Evolutionary conservation across 2,888 invertebrate species (phyloP), one percentile per base, ranked within the genome.

Genomic region (Doris montereyensis): DNA sequence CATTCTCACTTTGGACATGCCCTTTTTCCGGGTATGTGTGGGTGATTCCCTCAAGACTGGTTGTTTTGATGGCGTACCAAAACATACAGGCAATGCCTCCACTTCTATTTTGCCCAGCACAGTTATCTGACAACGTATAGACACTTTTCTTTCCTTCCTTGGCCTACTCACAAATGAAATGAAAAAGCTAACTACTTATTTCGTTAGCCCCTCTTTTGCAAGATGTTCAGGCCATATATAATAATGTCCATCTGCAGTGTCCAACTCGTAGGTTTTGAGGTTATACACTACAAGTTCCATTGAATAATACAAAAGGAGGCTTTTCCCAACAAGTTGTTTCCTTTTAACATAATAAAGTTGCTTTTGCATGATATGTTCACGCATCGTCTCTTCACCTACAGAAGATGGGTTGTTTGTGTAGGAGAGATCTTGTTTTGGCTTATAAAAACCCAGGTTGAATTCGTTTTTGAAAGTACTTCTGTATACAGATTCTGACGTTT

Each of bases 21-120:
- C 67, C 67, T 28, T 67, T 67, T 30, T 67, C 67, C 67, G 28
- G 26, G 30, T 24, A 67, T 24, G 67, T 67, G 67, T 67, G 67
- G 30, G 67, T 67, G 26, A 67, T 67, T 26, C 28, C 67, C 30
- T 67, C 24, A 13, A 67, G 24, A 67, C 17, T 41, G 5, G 52
- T 41, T 10, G 52, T 67, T 67, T 67, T 2, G 17, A 67, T 24
- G 10, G 67, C 17, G 30, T 67, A 41, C 28, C 28, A 67, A 67
- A 26, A 26, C 67, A 67, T 67, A 41, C 8, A 41, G 8, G 17
- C 52, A 41, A 41, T 41, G 52, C 52, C 52, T 41, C 52, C 5
- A 17, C 17, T 41, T 26, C 28, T 67, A 67, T 67, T 67, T 28
- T 67, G 28, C 28, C 67, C 13, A 8, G 26, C 8, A 28, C 67